Evolutionary conservation across 2,888 invertebrate species (phyloP), one percentile per base, ranked within the genome.

Genomic region (Plebejus argus): DNA sequence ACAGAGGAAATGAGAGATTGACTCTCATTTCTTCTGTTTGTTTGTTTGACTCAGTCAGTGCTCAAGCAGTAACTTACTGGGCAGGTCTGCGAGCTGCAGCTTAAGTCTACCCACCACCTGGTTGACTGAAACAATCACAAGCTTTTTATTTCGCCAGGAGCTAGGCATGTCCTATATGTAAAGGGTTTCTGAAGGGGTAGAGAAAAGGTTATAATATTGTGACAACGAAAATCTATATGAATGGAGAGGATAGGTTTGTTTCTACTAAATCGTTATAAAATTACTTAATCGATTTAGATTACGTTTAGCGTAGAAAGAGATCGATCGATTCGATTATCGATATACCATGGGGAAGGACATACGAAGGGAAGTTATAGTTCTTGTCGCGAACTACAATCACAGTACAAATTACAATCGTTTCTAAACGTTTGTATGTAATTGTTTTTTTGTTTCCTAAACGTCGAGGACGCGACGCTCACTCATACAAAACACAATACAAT

Each of bases 91-190:
- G 81, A 91, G 83, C 85, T 88, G 88, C 84, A 91, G 86, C 82
- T 86, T 89, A 85, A 91, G 90, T 86, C 87, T 90, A 82, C 91
- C 91, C 82, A 91, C 88, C 85, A 91, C 91, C 85, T 88, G 87
- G 81, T 86, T 84, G 82, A 88, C 91, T 91, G 90, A 86, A 90
- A 87, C 86, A 82, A 80, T 70, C 7, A 10, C 35, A 35, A 35
- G n/a, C 71, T 71, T 7, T 71, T 71, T 23, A 71, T 70, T 28
- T 70, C 35, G 18, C 28, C 35, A 33, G 8, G 70, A 33, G 6
- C 61, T 23, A 10, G 23, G 12, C 20, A 61, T 12, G 12, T 23
- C 61, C 4, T 61, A 23, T 1, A 56, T 56, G 18, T 56, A n/a
- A 7, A 58, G 58, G 45, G 15, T 49, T 15, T 49, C 5, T 53